Base-by-base conservation (phyloP, 2,888 invertebrate genomes). In the Cyrtodaria siliqua region DNA sequence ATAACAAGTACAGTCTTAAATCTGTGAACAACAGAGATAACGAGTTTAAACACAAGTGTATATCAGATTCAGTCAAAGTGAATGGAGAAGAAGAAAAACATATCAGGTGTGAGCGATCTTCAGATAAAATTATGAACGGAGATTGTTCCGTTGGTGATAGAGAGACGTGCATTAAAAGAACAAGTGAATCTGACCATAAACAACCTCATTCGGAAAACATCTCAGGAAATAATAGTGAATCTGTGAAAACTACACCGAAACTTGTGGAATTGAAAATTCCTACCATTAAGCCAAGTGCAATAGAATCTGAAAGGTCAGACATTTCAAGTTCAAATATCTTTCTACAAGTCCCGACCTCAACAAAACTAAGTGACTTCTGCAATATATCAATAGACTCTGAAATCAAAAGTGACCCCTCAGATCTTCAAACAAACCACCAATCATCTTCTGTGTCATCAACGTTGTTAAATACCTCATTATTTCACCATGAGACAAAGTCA, bases 311-410 rank as follows among this genome's bases (percentile, higher is more conserved):
- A 26, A 60, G 60, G 55, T 29, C 55, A 42, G 57, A 53, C 23
- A 66, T 50, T 47, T 60, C 68, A 23, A 73, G 70, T 42, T 69
- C 74, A 29, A 84, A 86, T 69, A 67, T 84, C 38, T 79, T 84
- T 53, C 77, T 83, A 49, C 83, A 87, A 61, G 82, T 78, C 53
- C 79, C 86, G 55, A 64, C 72, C 9, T 74, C 84, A 42, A 82
- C 71, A 26, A 87, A 85, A 68, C 79, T 86, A 26, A 82, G 79
- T 79, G 86, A 87, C 40, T 80, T 86, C 60, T 80, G 82, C 67
- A 76, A 70, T 71, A 47, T 76, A 29, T 70, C 79, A 18, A 66
- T 66, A 40, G 71, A 67, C 49, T 44, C 75, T 42, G 72, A 55
- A 26, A 66, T 63, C 12, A 70, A 64, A 26, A 73, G 42, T 70